These are phyloP conservation scores for Gobio occitaniae DNA, from an alignment of 2,797 vertebrate species.

Conservation along the genomic window DNA sequence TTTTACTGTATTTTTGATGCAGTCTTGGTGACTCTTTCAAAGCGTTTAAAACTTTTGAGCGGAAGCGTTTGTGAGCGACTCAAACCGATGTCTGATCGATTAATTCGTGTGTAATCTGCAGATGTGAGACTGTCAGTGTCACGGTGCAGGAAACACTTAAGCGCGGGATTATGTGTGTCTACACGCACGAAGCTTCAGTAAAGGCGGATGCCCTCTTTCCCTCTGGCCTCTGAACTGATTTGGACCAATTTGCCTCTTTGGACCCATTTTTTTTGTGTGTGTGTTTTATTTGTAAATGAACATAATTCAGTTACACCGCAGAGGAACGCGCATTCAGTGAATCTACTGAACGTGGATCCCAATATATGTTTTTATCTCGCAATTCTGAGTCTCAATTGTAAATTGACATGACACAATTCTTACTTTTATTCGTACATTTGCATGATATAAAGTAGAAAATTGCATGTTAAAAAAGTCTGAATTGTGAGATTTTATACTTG, in stretches of 20 bases:
- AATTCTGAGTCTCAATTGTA: too few species aligned
- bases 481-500: too few species aligned
- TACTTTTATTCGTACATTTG: too few species aligned
- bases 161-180: conserved; percentile 51
- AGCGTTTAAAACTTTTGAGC: background rate
- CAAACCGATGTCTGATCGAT: background rate
- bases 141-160: background rate
- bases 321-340: background rate
- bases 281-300: conserved; percentile 4
- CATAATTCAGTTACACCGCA: background rate
- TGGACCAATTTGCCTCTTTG: conserved; percentile 11
- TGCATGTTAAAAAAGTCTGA: too few species aligned
- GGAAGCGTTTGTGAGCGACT: background rate
- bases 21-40: background rate
- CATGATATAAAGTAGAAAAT: too few species aligned
- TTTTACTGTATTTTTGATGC: background rate
- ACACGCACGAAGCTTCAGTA: too few species aligned
- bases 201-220: conserved; percentile 74
- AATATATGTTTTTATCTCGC: background rate
- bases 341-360: background rate
- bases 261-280: background rate
- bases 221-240: conserved; percentile 68
- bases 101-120: background rate
- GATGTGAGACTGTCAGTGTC: background rate
- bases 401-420: too few species aligned